These are phyloP conservation scores for Drosophila simulans DNA, from an alignment of 1,140 invertebrate genomes.

Conservation along the genomic window DNA sequence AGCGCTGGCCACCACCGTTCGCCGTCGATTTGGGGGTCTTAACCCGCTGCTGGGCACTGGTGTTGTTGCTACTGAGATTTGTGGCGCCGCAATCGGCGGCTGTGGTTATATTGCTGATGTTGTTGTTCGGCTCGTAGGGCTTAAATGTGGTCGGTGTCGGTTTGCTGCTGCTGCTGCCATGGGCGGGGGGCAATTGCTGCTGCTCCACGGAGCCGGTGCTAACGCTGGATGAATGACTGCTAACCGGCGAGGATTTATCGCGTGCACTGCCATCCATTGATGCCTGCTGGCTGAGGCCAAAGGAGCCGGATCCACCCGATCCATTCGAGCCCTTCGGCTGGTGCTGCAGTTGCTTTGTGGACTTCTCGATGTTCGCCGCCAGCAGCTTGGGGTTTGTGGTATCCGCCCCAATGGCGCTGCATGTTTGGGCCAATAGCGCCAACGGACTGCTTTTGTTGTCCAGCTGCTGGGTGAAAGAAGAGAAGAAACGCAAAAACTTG, in stretches of 20 bases:
- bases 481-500: background rate
- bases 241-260: conserved; percentile 86
- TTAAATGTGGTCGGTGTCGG: conserved; percentile 86
- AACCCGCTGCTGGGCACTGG: conserved; percentile 58
- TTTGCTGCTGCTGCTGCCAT: conserved; percentile 51
- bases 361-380: conserved; percentile 89
- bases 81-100: conserved; percentile 73
- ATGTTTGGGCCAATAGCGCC: conserved; percentile 96
- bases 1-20: conserved; percentile 77
- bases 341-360: conserved; percentile 85
- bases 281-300: conserved; percentile 31
- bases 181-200: conserved; percentile 66
- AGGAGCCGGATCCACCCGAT: background rate
- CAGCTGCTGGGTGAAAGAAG: conserved; percentile 90
- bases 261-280: conserved; percentile 84
- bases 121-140: conserved; percentile 88
- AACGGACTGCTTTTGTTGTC: conserved; percentile 98
- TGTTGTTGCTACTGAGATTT: conserved; percentile 72
- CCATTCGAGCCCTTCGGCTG: conserved; percentile 39
- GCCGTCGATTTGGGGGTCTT: conserved; percentile 65
- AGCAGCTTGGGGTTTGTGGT: conserved; percentile 89
- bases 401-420: conserved; percentile 97
- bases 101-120: conserved; percentile 61
- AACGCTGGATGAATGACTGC: conserved; percentile 81
- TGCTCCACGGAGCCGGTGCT: conserved; percentile 84